phyloP scores from a whole-genome alignment of 2,113 vertebrate genomes.

The Poicephalus gulielmi region DNA sequence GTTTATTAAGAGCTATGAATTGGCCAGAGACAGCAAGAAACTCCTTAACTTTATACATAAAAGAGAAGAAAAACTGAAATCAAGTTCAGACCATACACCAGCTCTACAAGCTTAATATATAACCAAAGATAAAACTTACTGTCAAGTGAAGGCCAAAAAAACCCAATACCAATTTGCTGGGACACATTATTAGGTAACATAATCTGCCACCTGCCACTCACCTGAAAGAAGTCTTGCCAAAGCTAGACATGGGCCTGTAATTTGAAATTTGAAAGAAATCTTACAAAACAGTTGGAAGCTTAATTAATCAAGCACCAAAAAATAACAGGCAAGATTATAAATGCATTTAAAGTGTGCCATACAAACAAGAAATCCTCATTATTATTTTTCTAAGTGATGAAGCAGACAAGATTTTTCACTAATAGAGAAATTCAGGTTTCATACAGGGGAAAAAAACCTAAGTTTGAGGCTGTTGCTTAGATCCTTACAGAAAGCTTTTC shows the following conservation, averaged over 20 bases:
- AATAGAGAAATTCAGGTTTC: neutral
- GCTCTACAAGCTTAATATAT: neutral
- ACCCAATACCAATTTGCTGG: neutral
- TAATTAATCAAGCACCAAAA: neutral
- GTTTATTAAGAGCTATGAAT: neutral
- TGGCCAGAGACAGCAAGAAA: neutral
- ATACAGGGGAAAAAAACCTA: neutral
- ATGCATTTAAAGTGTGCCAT: neutral
- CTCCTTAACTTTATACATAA: neutral
- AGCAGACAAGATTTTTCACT: neutral
- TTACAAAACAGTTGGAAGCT: slow-evolving; percentile 10
- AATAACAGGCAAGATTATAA: neutral
- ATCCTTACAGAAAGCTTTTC: neutral
- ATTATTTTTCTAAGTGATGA: neutral
- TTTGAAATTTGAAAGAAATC: slow-evolving; percentile 66
- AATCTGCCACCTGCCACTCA: slow-evolving; percentile 57
- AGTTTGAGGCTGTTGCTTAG: neutral
- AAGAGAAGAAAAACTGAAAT: neutral
- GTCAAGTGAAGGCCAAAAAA: neutral
- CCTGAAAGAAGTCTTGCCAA: slow-evolving; percentile 83
- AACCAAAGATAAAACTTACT: neutral
- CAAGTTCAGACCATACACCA: neutral
- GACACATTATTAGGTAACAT: neutral
- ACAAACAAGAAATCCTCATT: neutral
- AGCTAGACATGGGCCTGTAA: slow-evolving; percentile 75